phyloP scores from a whole-genome alignment of 1,140 invertebrate species.

The Tribolium madens region DNA sequence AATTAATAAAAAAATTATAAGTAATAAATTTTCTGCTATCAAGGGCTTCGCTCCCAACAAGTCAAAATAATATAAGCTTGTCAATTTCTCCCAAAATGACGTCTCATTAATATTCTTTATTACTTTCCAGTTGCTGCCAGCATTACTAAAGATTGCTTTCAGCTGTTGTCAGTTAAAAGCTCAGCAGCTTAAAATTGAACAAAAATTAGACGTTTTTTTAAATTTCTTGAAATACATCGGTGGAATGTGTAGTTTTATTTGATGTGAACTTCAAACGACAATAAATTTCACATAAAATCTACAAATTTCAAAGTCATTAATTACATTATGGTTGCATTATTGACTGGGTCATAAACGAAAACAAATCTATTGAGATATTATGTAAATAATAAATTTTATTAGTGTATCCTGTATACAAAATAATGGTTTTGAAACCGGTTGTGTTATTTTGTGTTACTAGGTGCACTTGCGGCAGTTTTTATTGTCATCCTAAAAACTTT shows the following conservation, averaged over 20 bases:
- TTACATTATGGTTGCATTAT: not conserved
- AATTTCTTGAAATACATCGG: not conserved
- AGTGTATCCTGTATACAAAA: conserved; percentile 6
- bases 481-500: not conserved
- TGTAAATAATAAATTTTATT: conserved; percentile 20
- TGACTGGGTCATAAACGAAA: not conserved
- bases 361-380: not conserved
- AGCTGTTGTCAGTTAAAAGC: not conserved
- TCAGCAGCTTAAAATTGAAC: not conserved
- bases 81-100: not conserved
- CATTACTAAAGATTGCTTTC: not conserved
- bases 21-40: too few relatives aligned
- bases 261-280: not conserved
- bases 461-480: not conserved
- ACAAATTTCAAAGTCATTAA: not conserved
- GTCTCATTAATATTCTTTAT: not conserved
- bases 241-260: not conserved
- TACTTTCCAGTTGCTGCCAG: not conserved
- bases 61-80: not conserved
- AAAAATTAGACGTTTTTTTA: not conserved
- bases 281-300: not conserved
- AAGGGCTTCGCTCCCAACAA: too few relatives aligned
- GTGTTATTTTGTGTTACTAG: not conserved
- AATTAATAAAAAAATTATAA: too few relatives aligned
- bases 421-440: not conserved